Conservation (phyloP, 2,888 invertebrate genomes). For the Acronicta psi region DNA sequence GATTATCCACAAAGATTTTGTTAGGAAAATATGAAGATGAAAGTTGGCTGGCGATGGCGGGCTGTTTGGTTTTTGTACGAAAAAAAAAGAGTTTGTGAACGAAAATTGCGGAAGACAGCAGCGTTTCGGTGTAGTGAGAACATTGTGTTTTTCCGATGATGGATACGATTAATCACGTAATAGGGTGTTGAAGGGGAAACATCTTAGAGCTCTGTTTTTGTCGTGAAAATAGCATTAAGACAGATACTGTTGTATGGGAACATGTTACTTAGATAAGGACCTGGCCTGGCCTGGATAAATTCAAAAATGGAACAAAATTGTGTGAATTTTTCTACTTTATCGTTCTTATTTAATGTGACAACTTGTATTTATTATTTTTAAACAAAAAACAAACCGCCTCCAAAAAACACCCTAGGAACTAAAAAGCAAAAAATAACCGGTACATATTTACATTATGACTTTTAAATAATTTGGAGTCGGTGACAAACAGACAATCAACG, state of each 20-base stretch:
- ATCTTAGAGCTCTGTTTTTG: conserved; percentile 41
- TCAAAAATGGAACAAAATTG: too few species aligned
- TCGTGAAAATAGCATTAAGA: conserved; percentile 25
- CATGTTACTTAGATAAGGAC: neutral
- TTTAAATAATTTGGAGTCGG: too few species aligned
- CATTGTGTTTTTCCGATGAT: conserved; percentile 57
- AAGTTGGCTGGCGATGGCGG: conserved; percentile 66
- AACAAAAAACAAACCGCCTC: too few species aligned
- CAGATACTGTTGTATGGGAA: neutral
- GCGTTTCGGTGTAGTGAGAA: conserved; percentile 47
- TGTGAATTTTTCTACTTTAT: too few species aligned
- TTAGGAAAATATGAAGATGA: conserved; percentile 69
- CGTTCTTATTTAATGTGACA: too few species aligned
- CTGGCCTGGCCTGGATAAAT: too few species aligned
- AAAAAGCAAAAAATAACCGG: too few species aligned
- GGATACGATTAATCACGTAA: conserved; percentile 62
- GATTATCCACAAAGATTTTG: conserved; percentile 63
- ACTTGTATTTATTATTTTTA: too few species aligned
- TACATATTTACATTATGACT: too few species aligned
- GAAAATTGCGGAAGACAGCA: conserved; percentile 63
- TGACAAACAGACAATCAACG: too few species aligned
- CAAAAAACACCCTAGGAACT: too few species aligned
- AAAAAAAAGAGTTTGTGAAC: conserved; percentile 53
- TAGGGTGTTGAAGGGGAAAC: conserved; percentile 53
- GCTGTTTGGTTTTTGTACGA: conserved; percentile 68